Conservation (phyloP, 2,797 vertebrate genomes). For the Cichlasoma orientale region DNA sequence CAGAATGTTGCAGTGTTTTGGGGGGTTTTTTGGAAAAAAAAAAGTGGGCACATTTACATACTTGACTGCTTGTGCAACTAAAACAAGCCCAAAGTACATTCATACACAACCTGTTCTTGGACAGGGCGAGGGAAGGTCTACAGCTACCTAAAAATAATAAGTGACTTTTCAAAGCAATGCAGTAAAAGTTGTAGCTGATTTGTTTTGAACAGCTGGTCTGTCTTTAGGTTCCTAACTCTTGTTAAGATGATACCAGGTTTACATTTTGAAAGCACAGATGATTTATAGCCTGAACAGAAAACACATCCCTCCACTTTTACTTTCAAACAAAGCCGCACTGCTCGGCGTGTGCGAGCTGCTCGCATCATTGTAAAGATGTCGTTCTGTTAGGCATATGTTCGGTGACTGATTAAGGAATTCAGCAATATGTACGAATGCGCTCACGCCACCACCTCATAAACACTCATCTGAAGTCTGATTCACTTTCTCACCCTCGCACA, state of each 20-base stretch:
- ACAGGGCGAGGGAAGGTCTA: background rate
- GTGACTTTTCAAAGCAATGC: background rate
- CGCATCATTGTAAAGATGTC: background rate
- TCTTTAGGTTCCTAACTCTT: background rate
- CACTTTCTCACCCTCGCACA: background rate
- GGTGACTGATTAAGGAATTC: background rate
- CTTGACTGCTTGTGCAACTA: conserved; percentile 3
- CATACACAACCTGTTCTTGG: background rate
- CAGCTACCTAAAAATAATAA: background rate
- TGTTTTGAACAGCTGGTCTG: background rate
- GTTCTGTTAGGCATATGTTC: background rate
- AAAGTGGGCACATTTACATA: conserved; percentile 19
- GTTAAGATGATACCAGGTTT: background rate
- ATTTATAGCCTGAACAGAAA: background rate
- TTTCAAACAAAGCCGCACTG: background rate
- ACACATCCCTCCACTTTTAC: background rate
- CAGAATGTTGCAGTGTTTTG: conserved; percentile 74
- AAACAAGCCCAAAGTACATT: background rate
- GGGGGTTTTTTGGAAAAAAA: conserved; percentile 46
- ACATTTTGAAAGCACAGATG: background rate
- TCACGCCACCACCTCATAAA: background rate
- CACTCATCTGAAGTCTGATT: background rate
- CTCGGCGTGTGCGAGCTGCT: background rate
- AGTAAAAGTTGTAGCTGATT: background rate
- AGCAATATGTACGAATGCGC: background rate